Evolutionary conservation across 1,140 invertebrate species (phyloP), one percentile per base, ranked within the genome.

Genomic region (Zeugodacus cucurbitae): DNA sequence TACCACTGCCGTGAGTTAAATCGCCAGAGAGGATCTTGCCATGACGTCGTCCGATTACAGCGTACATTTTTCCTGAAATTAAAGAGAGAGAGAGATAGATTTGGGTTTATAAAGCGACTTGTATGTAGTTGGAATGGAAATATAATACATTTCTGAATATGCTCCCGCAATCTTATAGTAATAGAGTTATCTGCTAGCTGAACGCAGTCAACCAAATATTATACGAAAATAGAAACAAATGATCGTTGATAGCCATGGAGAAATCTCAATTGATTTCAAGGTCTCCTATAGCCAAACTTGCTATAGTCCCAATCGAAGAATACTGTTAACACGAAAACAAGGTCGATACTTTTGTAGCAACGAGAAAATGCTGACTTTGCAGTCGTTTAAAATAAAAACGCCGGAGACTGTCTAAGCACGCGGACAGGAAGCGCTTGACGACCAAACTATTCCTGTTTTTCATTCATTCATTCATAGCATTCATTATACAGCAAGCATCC

Each of bases 1-100:
- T 97, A 57, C 97, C 96, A 44, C 96, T 96, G 74, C 98, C 97
- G 91, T 98, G 96, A 87, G 97, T 96, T 94, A 98, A 96, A 90
- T 99, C 98, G 82, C 98, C 98, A 54, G 96, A 95, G 2, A 99
- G 92, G 6, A 99, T 96, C 74, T 97, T 96, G 6, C 99, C 99
- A 91, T 98, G 96, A 62, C 98, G 95, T 89, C 96, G 96, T 5
- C 96, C 97, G 89, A 99, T 95, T 5, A 98, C 98, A 1, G 96
- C 97, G 94, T 99, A 99, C 91, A 99, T 95, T 94, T 98, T 98
- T 29, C 98, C 97, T 98, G 88, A 67, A 88, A 88, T 88, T 88
- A 88, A 58, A 70, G 88, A 88, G 22, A 89, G 37, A 10, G 10
- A 26, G 20, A 89, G 78, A 48, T 64, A 62, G 14, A 86, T 48